A percentile compares a stretch with the other conserved stretches of the same genome.
Evolutionary conservation across 2,797 vertebrate species (phyloP).

Genomic region (Taeniopygia guttata): DNA sequence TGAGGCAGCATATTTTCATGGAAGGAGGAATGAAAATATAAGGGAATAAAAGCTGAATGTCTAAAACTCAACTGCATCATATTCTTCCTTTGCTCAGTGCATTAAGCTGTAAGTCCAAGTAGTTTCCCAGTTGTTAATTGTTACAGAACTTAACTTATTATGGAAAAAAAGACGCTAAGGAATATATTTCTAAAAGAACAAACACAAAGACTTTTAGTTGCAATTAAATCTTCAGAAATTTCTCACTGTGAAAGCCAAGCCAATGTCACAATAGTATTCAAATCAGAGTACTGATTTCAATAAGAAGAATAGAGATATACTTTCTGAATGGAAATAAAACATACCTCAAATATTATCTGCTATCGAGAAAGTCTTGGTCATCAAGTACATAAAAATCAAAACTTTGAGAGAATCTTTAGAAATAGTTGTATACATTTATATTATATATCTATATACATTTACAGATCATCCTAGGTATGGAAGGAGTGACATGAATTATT

Average conservation of each 20-base stretch:
- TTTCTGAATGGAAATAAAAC: background rate
- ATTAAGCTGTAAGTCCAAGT: background rate
- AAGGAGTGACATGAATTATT: background rate
- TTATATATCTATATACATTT: background rate
- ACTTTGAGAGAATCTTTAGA: background rate
- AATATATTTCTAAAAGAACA: background rate
- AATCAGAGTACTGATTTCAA: background rate
- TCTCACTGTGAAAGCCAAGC: background rate
- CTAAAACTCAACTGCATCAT: background rate
- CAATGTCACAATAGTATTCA: background rate
- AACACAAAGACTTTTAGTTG: background rate
- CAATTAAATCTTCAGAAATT: background rate
- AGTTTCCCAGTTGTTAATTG: background rate
- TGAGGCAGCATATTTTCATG: background rate
- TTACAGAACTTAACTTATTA: background rate
- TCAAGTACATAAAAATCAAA: background rate
- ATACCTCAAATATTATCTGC: background rate
- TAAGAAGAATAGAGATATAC: background rate
- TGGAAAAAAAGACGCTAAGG: background rate
- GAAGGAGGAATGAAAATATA: background rate
- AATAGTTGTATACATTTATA: background rate
- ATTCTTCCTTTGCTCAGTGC: background rate
- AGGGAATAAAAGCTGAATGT: background rate
- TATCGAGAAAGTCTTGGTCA: background rate
- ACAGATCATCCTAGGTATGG: background rate